phyloP scores from a whole-genome alignment of 2,888 invertebrate genomes.

The Nymphalis polychloros region DNA sequence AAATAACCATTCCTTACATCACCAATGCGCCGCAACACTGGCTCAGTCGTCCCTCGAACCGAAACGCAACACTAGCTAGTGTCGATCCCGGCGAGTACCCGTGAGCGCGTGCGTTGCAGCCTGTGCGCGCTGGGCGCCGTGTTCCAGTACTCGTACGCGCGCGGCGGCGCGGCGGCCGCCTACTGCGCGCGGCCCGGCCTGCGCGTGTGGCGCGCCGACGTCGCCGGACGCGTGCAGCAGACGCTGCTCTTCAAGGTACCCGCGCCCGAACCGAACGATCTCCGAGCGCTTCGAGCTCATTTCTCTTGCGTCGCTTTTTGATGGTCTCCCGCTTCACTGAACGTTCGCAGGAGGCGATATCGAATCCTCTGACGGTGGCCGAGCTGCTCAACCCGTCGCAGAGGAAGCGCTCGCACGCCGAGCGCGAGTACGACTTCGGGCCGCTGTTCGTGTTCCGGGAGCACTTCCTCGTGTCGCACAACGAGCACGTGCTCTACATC shows the following conservation, averaged over 20 bases:
- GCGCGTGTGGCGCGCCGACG: constrained; percentile 91
- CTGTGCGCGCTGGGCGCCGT: constrained; percentile 74
- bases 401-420: constrained; percentile 46
- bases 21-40: no score
- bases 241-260: constrained; percentile 91
- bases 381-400: constrained; percentile 86
- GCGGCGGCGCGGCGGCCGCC: constrained; percentile 86
- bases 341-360: constrained; percentile 64
- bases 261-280: no score
- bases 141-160: constrained; percentile 79
- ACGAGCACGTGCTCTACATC: constrained; percentile 86
- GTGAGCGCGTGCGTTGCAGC: constrained; percentile 51
- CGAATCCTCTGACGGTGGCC: constrained; percentile 83
- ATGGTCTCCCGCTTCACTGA: no score
- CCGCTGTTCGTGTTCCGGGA: constrained; percentile 86
- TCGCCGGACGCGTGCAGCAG: constrained; percentile 88
- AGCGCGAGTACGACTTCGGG: constrained; percentile 65
- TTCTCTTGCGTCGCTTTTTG: no score
- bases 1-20: no score
- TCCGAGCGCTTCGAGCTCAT: no score
- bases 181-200: constrained; percentile 92
- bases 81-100: no score
- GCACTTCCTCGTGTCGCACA: constrained; percentile 88
- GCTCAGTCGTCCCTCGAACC: no score
- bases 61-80: no score